Base-by-base conservation (phyloP, 2,113 vertebrate genomes). In the Epinephelus cyanopodus region DNA sequence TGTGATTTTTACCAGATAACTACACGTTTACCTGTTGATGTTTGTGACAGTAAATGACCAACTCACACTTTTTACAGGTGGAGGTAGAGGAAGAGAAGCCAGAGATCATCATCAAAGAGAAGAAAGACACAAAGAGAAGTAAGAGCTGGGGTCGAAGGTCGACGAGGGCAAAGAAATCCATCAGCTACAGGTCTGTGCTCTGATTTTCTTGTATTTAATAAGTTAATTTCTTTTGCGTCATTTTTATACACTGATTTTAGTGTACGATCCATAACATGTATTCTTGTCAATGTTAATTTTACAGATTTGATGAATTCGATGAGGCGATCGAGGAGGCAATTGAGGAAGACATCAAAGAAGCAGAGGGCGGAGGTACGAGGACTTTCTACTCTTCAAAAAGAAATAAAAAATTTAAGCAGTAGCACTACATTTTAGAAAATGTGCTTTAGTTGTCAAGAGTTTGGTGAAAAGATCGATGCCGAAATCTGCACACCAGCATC, bases 301-400 rank as follows among this genome's bases (percentile, higher is more conserved):
- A 17, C 91, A 99, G 98, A 83, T 99, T 99, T 92, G 98, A 99
- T 91, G 98, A 99, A 79, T 99, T 99, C 84, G 98, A 99, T 65
- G 98, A 99, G 92, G 98, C 98, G 5, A 99, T 99, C 48, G 98
- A 99, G 90, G 98, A 99, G 89, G 98, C 98, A 4, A 99, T 99
- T 54, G 98, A 99, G 90, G 98, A 99, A 76, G 98, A 99, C 87
- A 97, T 99, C 91, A 98, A 98, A 92, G 98, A 99, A 85, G 98
- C 97, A 8, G 98, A 99, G 52, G 98, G 98, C 81, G 98, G 98
- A 96, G 98, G 98, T 99, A 74, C 0, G 74, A 62, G 10, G 66
- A 66, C 11, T 64, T 37, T 7, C 33, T 3, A 4, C 33, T 42
- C 6, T 50, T 50, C 13, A 37, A 37, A 37, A 37, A 29, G 10